Evolutionary conservation across 2,888 invertebrate genomes (phyloP), one percentile per base, ranked within the genome.

Genomic region (Epistrophe eligans): DNA sequence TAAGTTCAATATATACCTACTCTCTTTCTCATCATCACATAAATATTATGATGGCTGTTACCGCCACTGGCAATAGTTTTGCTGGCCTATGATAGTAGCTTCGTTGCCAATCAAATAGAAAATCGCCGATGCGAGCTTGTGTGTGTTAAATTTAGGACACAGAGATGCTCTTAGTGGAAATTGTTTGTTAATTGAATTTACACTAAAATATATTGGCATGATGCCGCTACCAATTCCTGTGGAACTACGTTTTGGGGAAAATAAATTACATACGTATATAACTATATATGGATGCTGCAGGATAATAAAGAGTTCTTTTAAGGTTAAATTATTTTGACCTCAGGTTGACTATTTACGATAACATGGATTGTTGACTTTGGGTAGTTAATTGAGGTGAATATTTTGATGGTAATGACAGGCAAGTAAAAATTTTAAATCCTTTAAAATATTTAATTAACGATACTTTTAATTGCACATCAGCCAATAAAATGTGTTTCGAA

Each of bases 151-250:
- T 71, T 71, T 48, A 57, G 72, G 79, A 40, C 74, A 71, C 38
- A 71, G 32, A 52, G 35, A 35, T 0, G 9, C 64, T 66, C 38
- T 58, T 48, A 52, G 74, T 72, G 79, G 48, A 87, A 83, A 85
- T 58, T 70, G 60, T 55, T 66, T 67, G 71, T 66, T 87, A 83
- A 83, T 83, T 83, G 83, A 83, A 87, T 87, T 82, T 87, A 87
- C 82, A 48, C 71, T 79, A 79, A 76, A 66, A 45, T 79, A 71
- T 35, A 62, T 77, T 70, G 43, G 66, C 45, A 57, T 35, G 40
- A 35, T 40, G 62, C 35, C 17, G 50, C 5, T 64, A 13, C 15
- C 24, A 62, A 40, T 62, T 50, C 15, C 35, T 35, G 19, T 35
- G 15, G 28, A 10, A 1, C n/a, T n/a, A n/a, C n/a, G 45, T 48